Base-by-base conservation (phyloP, 1,140 invertebrate species). In the Zaprionus lachaisei region DNA sequence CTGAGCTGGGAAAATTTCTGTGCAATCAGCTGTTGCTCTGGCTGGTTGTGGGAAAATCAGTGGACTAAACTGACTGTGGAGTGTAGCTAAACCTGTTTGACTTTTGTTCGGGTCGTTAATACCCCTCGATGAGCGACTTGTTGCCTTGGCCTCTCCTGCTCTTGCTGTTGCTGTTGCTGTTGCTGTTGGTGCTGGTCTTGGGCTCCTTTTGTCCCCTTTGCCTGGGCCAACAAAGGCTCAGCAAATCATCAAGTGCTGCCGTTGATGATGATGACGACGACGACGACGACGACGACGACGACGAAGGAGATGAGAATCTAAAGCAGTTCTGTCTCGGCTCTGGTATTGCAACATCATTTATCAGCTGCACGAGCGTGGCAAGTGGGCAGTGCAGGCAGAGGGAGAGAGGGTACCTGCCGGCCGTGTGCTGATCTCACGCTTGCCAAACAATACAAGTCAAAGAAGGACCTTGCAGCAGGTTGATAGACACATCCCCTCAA, bases 361-460 rank as follows among this genome's bases (percentile, higher is more conserved):
- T 90, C 85, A 85, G 81, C 77, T 90, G 86, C 86, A 90, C 79
- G 82, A 90, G 86, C 73, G 82, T 85, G 85, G 86, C 85, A 72
- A 87, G 84, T 87, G 84, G 84, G 84, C 78, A 77, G 54, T 51
- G 66, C 7, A 22, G 6, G 5, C 5, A 41, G 38, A 41, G 38
- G 12, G 37, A 41, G 41, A 44, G 41, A 44, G 66, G 51, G 55
- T 70, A 49, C 66, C 58, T 90, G 84, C 82, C 85, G 85, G 85
- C 85, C 84, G 73, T 90, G 85, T 90, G 85, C 85, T 90, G 85
- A 90, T 90, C 85, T 90, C 85, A 90, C 85, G 85, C 85, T 90
- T 67, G 71, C 79, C 76, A 75, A 80, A 90, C 85, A 90, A 85
- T 90, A 80, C 41, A 90, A 80, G 79, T 84, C 70, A 84, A 86